Percentiles rank a stretch among this genome's conserved stretches.
Conservation (phyloP, 2,888 invertebrate species). For the Alloplasta piceator region DNA sequence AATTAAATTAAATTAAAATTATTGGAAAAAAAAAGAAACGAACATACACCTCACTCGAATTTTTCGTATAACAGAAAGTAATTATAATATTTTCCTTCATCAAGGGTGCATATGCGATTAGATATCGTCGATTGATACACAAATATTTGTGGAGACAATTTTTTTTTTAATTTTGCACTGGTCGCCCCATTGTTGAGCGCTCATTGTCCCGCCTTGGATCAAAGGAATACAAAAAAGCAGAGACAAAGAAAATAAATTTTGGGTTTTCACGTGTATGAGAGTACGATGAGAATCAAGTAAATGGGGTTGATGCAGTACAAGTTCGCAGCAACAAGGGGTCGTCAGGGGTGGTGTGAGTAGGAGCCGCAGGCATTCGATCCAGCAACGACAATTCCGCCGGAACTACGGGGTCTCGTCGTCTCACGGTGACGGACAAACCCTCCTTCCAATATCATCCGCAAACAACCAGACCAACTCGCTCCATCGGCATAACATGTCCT, state of each 20-base stretch:
- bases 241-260: constrained; percentile 22
- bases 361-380: constrained; percentile 77
- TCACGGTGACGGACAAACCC: constrained; percentile 80
- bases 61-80: no score
- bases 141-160: no score
- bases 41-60: no score
- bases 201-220: not conserved
- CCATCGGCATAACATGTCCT: constrained; percentile 79
- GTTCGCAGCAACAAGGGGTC: constrained; percentile 74
- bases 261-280: constrained; percentile 38
- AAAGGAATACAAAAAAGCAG: not conserved
- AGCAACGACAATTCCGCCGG: constrained; percentile 79
- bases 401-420: constrained; percentile 80
- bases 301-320: constrained; percentile 80
- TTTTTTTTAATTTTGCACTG: no score
- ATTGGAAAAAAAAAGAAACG: no score
- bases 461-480: constrained; percentile 79
- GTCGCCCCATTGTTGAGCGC: no score
- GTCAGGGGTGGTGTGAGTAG: constrained; percentile 72
- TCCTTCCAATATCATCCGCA: constrained; percentile 75
- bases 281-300: constrained; percentile 64
- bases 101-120: no score
- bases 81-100: no score
- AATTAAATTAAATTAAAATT: no score
- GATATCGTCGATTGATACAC: no score